Evolutionary conservation across 2,113 vertebrate species (phyloP), one percentile per base, ranked within the genome.

Genomic region (Xenopus laevis): DNA sequence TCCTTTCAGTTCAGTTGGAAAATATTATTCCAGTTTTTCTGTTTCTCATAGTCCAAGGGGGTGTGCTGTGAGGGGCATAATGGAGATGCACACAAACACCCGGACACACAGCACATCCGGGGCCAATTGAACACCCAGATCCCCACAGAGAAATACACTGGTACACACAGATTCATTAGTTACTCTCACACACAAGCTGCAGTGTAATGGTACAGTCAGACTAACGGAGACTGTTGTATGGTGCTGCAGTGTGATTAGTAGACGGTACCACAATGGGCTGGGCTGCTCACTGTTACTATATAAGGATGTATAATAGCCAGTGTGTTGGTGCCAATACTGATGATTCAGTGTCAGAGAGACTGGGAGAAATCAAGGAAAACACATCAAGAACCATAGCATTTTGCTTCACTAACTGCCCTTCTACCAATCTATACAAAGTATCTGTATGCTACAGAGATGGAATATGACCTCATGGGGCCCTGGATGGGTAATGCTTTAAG

Each of bases 11-110:
- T 64, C 46, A 27, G 74, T 69, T 64, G 74, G 74, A 76, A 76
- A 76, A 76, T 76, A 69, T 76, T 76, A 76, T 76, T 64, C 18
- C 74, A 76, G 66, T 66, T 70, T 70, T 75, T 76, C 74, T 55
- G 74, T 68, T 57, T 70, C 33, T 75, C 21, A 44, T 45, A 61
- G 57, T 71, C 59, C 21, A 46, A 16, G 70, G 40, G 45, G 59
- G 58, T 63, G 44, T 33, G 21, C 10, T 70, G 60, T 68, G 40
- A 44, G 60, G 74, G 74, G 46, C 68, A 46, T 62, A 75, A 62
- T 5, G 27, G 27, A 55, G 13, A 45, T 40, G 3, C 18, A 45
- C 40, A 65, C 63, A 46, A 44, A 46, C 4, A 18, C 12, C 33
- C 40, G 7, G 33, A 10, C 17, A 65, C 17, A 50, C 47, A 55